phyloP scores from a whole-genome alignment of 2,113 vertebrate species.

The Pluvianellus socialis region DNA sequence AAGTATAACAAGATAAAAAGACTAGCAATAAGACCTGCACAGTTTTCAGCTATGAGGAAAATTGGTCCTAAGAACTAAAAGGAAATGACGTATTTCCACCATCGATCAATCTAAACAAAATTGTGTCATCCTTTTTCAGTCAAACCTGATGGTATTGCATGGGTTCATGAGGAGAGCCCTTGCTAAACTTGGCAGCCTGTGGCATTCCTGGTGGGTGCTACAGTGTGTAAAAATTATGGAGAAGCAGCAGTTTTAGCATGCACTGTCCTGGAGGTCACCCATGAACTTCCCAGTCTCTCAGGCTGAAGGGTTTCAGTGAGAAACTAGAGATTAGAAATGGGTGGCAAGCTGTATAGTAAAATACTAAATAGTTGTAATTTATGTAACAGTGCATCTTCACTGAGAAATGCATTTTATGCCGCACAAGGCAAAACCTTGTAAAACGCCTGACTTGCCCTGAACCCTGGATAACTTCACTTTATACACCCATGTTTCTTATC shows the following conservation, averaged over 20 bases:
- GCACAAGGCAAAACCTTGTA: background rate
- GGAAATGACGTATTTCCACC: background rate
- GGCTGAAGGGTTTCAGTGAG: background rate
- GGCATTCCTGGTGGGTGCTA: background rate
- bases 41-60: background rate
- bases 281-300: background rate
- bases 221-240: background rate
- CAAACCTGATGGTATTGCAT: background rate
- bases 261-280: background rate
- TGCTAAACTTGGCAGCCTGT: rapidly evolving
- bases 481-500: background rate
- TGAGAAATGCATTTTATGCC: background rate
- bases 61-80: background rate
- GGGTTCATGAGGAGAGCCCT: background rate
- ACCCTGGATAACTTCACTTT: background rate
- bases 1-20: background rate
- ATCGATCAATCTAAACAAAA: background rate
- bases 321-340: background rate
- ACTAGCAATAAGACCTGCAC: background rate
- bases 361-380: background rate
- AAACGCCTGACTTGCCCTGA: background rate
- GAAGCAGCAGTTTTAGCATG: background rate
- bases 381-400: background rate
- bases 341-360: background rate
- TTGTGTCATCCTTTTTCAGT: background rate